Conservation (phyloP, 2,888 invertebrate species). For the Reticulitermes lucifugus region DNA sequence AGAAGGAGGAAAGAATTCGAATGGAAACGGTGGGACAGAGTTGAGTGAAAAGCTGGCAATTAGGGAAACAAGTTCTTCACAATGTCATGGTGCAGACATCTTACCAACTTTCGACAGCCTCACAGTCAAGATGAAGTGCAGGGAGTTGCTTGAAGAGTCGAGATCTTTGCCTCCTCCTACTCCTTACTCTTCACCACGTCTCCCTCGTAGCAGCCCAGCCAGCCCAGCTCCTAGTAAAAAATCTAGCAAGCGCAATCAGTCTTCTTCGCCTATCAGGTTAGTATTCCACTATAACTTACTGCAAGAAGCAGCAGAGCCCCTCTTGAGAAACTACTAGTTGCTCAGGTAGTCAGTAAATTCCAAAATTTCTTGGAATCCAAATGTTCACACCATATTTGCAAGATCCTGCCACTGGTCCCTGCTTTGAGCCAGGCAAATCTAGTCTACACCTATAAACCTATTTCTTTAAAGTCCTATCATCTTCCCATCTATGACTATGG, state of each 20-base stretch:
- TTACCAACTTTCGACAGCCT: constrained; percentile 8
- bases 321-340: no score
- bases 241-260: constrained; percentile 79
- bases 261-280: constrained; percentile 81
- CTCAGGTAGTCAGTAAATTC: no score
- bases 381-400: no score
- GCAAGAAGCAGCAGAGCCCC: no score
- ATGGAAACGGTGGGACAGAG: neutral
- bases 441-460: no score
- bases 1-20: neutral
- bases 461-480: no score
- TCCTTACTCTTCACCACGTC: constrained; percentile 64
- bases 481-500: no score
- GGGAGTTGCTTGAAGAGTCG: constrained; percentile 57
- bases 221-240: constrained; percentile 80
- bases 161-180: constrained; percentile 62
- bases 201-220: constrained; percentile 82
- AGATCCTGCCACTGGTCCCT: no score
- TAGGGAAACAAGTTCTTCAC: neutral
- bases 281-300: no score
- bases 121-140: constrained; percentile 19
- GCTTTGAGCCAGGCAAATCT: no score
- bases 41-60: neutral
- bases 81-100: neutral
- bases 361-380: no score